Percentiles rank a stretch among this genome's conserved stretches.
These are phyloP conservation scores for Heliconius hermathena DNA, from an alignment of 1,140 invertebrate genomes.

Conservation along the genomic window DNA sequence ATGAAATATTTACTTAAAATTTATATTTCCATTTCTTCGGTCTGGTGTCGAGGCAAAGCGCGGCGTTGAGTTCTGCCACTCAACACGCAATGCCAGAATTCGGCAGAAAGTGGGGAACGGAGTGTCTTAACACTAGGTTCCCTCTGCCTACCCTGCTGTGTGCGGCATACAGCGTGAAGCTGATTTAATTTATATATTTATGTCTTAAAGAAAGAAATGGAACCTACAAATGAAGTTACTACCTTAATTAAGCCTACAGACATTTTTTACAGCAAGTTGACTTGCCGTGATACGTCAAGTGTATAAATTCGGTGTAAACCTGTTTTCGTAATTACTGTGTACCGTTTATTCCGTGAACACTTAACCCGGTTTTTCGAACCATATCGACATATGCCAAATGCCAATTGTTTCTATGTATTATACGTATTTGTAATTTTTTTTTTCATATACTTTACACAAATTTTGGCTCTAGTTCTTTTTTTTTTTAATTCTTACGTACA, in stretches of 20 bases:
- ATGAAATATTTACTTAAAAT: too few relatives aligned
- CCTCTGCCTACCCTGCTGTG: too few relatives aligned
- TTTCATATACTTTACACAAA: not conserved
- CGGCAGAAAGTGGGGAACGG: too few relatives aligned
- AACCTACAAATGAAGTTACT: not conserved
- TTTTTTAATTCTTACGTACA: too few relatives aligned
- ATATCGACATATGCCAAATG: constrained; percentile 22
- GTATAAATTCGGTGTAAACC: constrained; percentile 41
- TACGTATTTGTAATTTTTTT: not conserved
- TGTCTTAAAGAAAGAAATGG: not conserved
- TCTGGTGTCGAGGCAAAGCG: too few relatives aligned
- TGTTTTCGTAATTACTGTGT: constrained; percentile 55
- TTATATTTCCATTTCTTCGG: too few relatives aligned
- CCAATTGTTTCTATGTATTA: constrained; percentile 37
- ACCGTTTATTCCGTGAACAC: constrained; percentile 53
- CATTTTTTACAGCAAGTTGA: not conserved
- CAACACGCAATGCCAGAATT: too few relatives aligned
- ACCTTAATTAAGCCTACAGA: not conserved
- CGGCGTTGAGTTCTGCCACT: too few relatives aligned
- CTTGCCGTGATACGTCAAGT: constrained; percentile 24
- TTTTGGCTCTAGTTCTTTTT: not conserved
- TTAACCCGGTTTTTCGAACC: constrained; percentile 48
- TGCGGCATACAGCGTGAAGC: too few relatives aligned
- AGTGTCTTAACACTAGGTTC: too few relatives aligned
- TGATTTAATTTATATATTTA: too few relatives aligned